phyloP scores from a whole-genome alignment of 2,797 vertebrate species.

The Tauraco hartlaubi region DNA sequence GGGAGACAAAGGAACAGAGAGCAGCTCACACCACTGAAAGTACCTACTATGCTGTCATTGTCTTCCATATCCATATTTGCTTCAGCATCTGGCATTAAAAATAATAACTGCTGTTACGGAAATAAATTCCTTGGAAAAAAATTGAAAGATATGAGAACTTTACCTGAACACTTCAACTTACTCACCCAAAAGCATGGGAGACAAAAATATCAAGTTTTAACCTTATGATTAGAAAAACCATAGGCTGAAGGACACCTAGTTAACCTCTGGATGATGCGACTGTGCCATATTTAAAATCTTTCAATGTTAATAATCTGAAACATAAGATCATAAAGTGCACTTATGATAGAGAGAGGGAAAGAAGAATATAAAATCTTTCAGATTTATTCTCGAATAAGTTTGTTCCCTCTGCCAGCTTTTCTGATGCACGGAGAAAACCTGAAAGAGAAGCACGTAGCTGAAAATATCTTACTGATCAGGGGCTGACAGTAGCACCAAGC shows the following conservation, averaged over 20 bases:
- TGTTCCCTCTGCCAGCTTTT: not conserved
- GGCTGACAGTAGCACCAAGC: not conserved
- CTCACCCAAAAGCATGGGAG: not conserved
- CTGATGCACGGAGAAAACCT: not conserved
- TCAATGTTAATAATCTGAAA: not conserved
- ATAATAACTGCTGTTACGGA: not conserved
- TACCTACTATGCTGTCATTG: not conserved
- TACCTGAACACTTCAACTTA: not conserved
- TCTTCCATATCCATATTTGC: not conserved
- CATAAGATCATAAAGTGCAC: not conserved
- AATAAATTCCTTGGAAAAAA: not conserved
- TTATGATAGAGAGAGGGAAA: not conserved
- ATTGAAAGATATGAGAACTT: not conserved
- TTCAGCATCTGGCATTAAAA: not conserved
- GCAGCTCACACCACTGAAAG: not conserved
- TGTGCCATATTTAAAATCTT: not conserved
- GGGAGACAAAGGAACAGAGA: not conserved
- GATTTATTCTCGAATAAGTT: not conserved
- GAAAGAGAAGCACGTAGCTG: not conserved
- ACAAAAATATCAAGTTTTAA: not conserved
- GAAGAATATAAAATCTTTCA: not conserved
- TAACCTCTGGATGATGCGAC: not conserved
- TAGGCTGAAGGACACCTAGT: not conserved
- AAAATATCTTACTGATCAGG: not conserved
- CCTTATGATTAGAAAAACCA: not conserved